Evolutionary conservation across 2,797 vertebrate genomes (phyloP), one percentile per base, ranked within the genome.

Genomic region (Acrossocheilus wenchowensis): DNA sequence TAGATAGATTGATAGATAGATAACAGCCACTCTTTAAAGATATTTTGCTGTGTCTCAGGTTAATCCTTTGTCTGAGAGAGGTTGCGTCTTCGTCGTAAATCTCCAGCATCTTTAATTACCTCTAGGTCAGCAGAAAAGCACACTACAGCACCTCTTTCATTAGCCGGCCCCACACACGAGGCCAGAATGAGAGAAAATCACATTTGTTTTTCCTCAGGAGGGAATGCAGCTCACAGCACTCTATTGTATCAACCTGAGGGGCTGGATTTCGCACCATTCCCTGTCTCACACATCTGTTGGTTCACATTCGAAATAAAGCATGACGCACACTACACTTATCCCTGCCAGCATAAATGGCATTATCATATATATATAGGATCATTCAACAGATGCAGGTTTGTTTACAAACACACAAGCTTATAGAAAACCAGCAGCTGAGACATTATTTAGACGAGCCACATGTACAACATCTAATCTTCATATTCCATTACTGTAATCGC

Each of bases 31-130:
- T 36, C 7, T 54, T 64, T 73, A 74, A 69, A 52, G 4, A 10
- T 12, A 6, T 72, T 45, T 30, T 57, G 73, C 57, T 52, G 72
- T 8, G 7, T 34, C 36, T 75, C 41, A 60, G 62, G 52, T 81
- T 57, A 73, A 48, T 57, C 34, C 52, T 83, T 75, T 45, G 36
- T 43, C 74, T 83, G 73, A 78, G 57, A 54, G 73, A 77, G 84
- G 82, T 21, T 62, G 62, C 68, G 23, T 45, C 75, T 73, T 73
- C 11, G 15, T 86, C 57, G 73, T 87, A 87, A 87, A 81, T 88
- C 88, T 86, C 75, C 82, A 85, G 88, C 41, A 48, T 86, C 62
- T 66, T 74, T 91, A 90, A 89, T 91, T 85, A 89, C 84, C 82
- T 82, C 86, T 75, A 81, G 83, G 81, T 83, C 82, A 81, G 77